A percentile compares a stretch with the other conserved stretches of the same genome.
phyloP scores from a whole-genome alignment of 1,140 invertebrate species.

The Paraescarpia echinospica region DNA sequence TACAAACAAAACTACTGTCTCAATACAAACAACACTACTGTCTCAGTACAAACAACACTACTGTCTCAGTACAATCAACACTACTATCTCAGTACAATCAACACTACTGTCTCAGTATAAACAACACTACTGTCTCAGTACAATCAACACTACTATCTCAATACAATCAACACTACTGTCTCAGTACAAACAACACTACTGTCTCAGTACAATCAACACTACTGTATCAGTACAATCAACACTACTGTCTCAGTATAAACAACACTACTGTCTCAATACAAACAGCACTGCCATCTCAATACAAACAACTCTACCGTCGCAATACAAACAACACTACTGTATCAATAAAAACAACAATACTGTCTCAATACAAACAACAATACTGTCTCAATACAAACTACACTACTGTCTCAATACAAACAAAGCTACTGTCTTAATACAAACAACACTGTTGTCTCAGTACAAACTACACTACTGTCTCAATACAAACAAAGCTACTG shows the following conservation, averaged over 20 bases:
- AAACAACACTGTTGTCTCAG: background rate
- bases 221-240: background rate
- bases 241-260: background rate
- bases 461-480: background rate
- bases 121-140: background rate
- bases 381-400: background rate
- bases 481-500: background rate
- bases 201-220: background rate
- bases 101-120: background rate
- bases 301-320: background rate
- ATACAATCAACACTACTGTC: background rate
- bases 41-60: background rate
- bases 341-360: background rate
- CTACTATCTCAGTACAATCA: background rate
- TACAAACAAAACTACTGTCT: background rate
- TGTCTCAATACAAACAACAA: background rate
- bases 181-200: background rate
- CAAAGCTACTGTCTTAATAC: background rate
- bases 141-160: background rate
- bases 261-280: background rate
- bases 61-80: background rate
- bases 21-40: background rate
- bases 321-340: background rate
- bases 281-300: background rate
- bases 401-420: background rate